Percentiles rank a stretch among this genome's conserved stretches.
These are phyloP conservation scores for Pempheris klunzingeri DNA, from an alignment of 2,797 vertebrate genomes.

Conservation along the genomic window DNA sequence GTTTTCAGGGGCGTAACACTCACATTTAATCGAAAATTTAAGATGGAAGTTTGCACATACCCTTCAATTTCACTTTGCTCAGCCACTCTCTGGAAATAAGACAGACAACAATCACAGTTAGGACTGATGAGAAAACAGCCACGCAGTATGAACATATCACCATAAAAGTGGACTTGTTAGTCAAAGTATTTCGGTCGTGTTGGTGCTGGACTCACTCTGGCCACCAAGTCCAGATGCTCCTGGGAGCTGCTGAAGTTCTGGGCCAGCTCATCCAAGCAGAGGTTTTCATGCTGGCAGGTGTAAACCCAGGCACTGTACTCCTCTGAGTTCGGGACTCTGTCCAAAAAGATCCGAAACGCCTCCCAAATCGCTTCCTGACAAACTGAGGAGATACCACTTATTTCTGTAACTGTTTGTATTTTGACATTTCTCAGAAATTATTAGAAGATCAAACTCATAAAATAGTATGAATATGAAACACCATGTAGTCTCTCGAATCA, in stretches of 20 bases:
- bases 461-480: background rate
- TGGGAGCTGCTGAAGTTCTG: conserved; percentile 94
- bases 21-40: background rate
- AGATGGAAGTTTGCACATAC: conserved; percentile 65
- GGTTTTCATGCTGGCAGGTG: conserved; percentile 91
- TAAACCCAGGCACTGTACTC: conserved; percentile 94
- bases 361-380: conserved; percentile 98
- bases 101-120: background rate
- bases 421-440: background rate
- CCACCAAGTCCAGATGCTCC: conserved; percentile 92
- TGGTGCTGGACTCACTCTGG: conserved; percentile 84
- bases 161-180: background rate
- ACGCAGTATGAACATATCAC: background rate
- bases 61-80: conserved; percentile 72
- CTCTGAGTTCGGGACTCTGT: conserved; percentile 91
- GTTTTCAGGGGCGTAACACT: too few relatives aligned
- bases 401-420: background rate
- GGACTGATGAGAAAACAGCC: background rate
- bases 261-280: conserved; percentile 94
- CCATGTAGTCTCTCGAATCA: too few relatives aligned
- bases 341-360: conserved; percentile 94
- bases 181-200: background rate
- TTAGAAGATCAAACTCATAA: background rate
- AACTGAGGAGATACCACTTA: conserved; percentile 80
- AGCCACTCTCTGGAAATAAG: conserved; percentile 77